Base-by-base conservation (phyloP, 2,888 invertebrate genomes). In the Leistus spinibarbis region DNA sequence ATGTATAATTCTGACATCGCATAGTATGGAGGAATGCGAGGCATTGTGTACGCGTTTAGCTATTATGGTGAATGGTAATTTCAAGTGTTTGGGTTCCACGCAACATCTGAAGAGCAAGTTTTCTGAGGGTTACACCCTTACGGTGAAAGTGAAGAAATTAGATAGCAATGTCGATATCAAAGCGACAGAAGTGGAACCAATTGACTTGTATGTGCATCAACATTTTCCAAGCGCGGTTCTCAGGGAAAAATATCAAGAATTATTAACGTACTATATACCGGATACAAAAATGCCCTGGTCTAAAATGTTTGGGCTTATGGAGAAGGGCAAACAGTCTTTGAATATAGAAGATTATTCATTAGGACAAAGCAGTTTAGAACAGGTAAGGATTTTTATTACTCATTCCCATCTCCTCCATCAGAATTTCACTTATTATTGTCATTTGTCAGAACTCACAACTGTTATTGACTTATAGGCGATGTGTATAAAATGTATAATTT, bases 1-100 rank as follows among this genome's bases (percentile, higher is more conserved):
- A 82, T 92, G 93, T 76, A 90, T 96, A 70, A 88, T 96, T 76
- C 87, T 96, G 76, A 96, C 96, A 17, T 95, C 95, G 62, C 94
- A 94, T 86, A 93, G 93, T 83, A 94, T 95, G 93, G 94, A 94
- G 85, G 95, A 95, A 85, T 94, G 94, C 85, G 95, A 95, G 86
- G 94, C 94, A 17, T 87, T 95, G 20, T 95, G 95, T 84, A 92
- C 93, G 1, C 87, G 94, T 3, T 84, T 95, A 79, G 94, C 94
- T 56, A 92, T 95, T 77, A 95, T 95, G 95, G 94, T 94, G n/a
- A 93, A 93, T 83, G 95, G 95, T 0, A 88, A 90, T 78, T 92
- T 95, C 84, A 90, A 91, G 82, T 95, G 95, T 80, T 86, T 95
- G 63, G 95, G 95, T 19, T 92, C 94, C 0, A 91, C 92, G 57